These are phyloP conservation scores for Copidosoma floridanum DNA, from an alignment of 1,140 invertebrate species.

Conservation along the genomic window DNA sequence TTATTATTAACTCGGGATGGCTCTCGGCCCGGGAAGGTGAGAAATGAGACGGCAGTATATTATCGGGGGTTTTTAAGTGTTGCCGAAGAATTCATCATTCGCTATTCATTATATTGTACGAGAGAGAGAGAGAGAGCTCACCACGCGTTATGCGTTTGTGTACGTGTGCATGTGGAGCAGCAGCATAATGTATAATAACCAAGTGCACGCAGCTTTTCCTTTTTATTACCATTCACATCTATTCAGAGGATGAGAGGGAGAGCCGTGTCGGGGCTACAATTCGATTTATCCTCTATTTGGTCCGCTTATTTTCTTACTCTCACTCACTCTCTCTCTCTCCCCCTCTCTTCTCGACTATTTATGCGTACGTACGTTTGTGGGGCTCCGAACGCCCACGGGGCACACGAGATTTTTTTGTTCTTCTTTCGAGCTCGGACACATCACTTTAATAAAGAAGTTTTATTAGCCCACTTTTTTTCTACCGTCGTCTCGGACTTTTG, in stretches of 20 bases:
- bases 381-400: not conserved
- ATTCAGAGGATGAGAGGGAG: not conserved
- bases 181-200: constrained; percentile 6
- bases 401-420: too few relatives aligned
- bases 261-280: not conserved
- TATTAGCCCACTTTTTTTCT: too few relatives aligned
- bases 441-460: too few relatives aligned
- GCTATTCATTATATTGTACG: constrained; percentile 15
- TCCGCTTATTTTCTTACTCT: constrained; percentile 8
- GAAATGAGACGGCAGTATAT: constrained; percentile 32
- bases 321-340: not conserved
- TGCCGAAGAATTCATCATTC: constrained; percentile 21
- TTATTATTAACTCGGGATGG: constrained; percentile 24
- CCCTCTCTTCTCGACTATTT: too few relatives aligned
- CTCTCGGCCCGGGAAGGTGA: constrained; percentile 30
- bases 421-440: not conserved
- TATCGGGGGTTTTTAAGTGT: not conserved
- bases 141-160: too few relatives aligned
- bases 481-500: too few relatives aligned
- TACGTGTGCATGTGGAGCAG: not conserved
- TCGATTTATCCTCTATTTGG: constrained; percentile 15
- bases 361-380: too few relatives aligned
- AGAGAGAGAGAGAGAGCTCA: too few relatives aligned
- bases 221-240: constrained; percentile 15
- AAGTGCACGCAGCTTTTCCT: constrained; percentile 5